These are phyloP conservation scores for Nysson spinosus DNA, from an alignment of 2,888 invertebrate genomes.

Conservation along the genomic window DNA sequence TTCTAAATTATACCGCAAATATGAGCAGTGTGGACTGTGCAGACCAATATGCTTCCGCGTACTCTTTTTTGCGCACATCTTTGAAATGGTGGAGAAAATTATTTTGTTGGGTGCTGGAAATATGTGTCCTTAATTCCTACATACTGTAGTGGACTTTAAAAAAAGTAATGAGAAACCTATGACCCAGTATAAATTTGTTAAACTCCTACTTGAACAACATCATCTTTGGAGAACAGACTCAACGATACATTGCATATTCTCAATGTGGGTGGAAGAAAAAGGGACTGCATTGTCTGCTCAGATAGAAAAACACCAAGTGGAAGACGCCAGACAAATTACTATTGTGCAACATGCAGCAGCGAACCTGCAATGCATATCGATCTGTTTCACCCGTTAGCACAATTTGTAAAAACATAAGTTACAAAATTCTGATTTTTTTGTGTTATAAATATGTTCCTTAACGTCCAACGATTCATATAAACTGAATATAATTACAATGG, in stretches of 20 bases:
- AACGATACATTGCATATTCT: not conserved
- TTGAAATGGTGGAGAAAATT: not conserved
- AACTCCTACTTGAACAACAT: no score
- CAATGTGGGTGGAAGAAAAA: not conserved
- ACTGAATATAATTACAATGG: not conserved
- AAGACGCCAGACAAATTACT: not conserved
- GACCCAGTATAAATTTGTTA: not conserved
- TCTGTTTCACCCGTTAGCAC: not conserved
- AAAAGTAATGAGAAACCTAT: not conserved
- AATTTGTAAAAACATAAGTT: not conserved
- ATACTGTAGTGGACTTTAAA: no score
- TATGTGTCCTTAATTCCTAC: not conserved
- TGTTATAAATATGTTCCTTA: not conserved
- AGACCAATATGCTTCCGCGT: not conserved
- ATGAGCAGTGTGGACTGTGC: not conserved
- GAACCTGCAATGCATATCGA: not conserved
- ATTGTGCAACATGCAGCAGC: not conserved
- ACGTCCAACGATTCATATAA: not conserved
- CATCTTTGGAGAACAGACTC: no score
- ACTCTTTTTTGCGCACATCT: not conserved
- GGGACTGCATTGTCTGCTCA: not conserved
- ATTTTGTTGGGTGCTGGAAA: not conserved
- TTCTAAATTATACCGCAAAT: no score
- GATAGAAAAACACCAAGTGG: not conserved
- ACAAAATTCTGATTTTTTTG: not conserved